Evolutionary conservation across 2,888 invertebrate species (phyloP), one percentile per base, ranked within the genome.

Genomic region (Muschampia plurimacula): DNA sequence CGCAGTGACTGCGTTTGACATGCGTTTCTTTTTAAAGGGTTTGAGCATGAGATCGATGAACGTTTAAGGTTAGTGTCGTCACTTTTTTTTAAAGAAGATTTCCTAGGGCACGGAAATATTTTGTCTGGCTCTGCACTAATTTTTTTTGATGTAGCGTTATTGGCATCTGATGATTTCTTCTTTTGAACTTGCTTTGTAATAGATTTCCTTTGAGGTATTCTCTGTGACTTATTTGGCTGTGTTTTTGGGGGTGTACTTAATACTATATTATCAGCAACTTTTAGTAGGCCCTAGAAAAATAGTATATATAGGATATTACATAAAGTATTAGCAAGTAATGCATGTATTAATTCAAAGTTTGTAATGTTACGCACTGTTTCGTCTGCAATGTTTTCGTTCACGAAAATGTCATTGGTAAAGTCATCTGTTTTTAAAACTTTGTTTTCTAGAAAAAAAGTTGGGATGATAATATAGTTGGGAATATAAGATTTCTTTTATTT

Each of bases 121-220:
- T 66, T 71, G 39, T 71, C 41, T 39, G 13, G 60, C 6, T 71
- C 71, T 28, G 60, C 60, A 52, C 60, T 52, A 12, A 52, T 59
- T 22, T 12, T 71, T 60, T 66, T 59, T 60, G 52, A 8, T 13
- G 66, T 4, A 0, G 59, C n/a, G 13, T 57, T 28, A 7, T 70
- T 52, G 3, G 57, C 28, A 36, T 71, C 46, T 0, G 57, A 39
- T 12, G 10, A 49, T 52, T 60, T 66, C 41, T 60, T 71, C n/a
- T 52, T 71, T 22, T 60, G 66, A 28, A 66, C 66, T 60, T 59
- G 59, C n/a, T 65, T 71, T 59, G 64, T 15, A 32, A 66, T 41
- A 28, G 59, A 39, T 60, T 52, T 66, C 12, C 39, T 66, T 32
- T 60, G 71, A 2, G n/a, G 60, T 10, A 44, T 15, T 9, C 22